A percentile compares a stretch with the other conserved stretches of the same genome.
Evolutionary conservation across 2,797 vertebrate genomes (phyloP).

Genomic region (Peromyscus aztecus): DNA sequence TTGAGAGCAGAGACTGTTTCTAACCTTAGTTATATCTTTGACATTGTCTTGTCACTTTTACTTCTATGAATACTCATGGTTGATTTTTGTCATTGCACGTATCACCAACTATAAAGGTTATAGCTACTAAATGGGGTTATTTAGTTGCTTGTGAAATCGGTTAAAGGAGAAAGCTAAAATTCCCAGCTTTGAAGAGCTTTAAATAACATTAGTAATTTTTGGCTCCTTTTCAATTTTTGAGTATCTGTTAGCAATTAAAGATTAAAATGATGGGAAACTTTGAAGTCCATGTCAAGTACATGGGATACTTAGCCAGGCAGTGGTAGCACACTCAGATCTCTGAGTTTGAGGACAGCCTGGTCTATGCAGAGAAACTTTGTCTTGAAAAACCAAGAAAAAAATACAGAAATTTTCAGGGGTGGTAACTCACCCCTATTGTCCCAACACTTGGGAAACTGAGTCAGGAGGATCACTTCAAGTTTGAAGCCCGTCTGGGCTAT

Average conservation of each 20-base stretch:
- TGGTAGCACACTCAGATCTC: too few relatives aligned
- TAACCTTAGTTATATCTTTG: not conserved
- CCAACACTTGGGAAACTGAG: not conserved
- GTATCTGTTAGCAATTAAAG: slow-evolving; percentile 4
- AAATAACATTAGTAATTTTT: slow-evolving; percentile 50
- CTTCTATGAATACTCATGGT: not conserved
- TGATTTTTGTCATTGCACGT: not conserved
- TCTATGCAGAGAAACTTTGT: too few relatives aligned
- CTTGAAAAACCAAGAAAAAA: not conserved
- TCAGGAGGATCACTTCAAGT: not conserved
- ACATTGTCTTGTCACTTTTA: slow-evolving; percentile 16
- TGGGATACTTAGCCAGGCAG: not conserved
- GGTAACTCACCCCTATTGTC: not conserved
- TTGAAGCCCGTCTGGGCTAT: not conserved
- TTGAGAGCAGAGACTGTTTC: slow-evolving; percentile 21
- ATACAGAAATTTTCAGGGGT: not conserved
- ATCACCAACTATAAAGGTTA: not conserved
- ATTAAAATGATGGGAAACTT: not conserved
- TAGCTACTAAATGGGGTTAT: not conserved
- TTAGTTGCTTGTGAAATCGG: slow-evolving; percentile 41
- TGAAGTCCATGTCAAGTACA: not conserved
- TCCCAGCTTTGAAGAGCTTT: slow-evolving; percentile 22
- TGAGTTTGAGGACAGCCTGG: too few relatives aligned
- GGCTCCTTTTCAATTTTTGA: slow-evolving; percentile 24
- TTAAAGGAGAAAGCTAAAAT: not conserved